Base-by-base conservation (phyloP, 2,113 vertebrate species). In the Rhinoptilus africanus region DNA sequence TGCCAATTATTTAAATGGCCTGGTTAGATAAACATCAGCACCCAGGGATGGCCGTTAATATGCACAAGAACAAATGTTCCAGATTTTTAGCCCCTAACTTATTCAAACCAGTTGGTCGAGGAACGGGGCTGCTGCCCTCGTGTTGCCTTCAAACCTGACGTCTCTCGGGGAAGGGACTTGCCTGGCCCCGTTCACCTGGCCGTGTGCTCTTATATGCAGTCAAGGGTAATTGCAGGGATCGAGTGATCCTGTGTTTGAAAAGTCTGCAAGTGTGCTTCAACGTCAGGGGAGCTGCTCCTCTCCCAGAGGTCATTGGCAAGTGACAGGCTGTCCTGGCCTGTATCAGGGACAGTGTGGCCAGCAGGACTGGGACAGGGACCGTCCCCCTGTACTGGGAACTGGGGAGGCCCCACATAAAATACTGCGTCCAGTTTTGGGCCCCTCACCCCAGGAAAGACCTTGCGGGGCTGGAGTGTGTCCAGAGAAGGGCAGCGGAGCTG, bases 21-120 rank as follows among this genome's bases (percentile, higher is more conserved):
- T 79, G 83, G 26, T n/a, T 32, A 94, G 93, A 96, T 95, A 92
- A 97, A 92, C 76, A 92, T 92, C 92, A 83, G 84, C 80, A 73
- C 63, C 81, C 64, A 48, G 85, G 59, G 54, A 77, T 43, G 0
- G 1, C 28, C 0, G 2, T 89, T 93, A 92, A 93, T 94, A 94
- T 80, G 83, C 92, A 95, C 23, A 34, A 69, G 95, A 94, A 84
- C 84, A 96, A 94, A 94, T 74, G 89, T 77, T 92, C 75, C 59
- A 17, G 27, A 69, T 68, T 60, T 90, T 28, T 64, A 69, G 50
- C 59, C 63, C 2, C 14, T 95, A 41, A 62, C 67, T 94, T 94
- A 96, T 87, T 94, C 93, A 86, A 84, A 69, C 10, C 35, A 8
- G 45, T 43, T 27, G 71, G 22, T 35, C 3, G 2, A 43, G 75